These are phyloP conservation scores for Terebella lapidaria DNA, from an alignment of 2,888 invertebrate species.

Conservation along the genomic window DNA sequence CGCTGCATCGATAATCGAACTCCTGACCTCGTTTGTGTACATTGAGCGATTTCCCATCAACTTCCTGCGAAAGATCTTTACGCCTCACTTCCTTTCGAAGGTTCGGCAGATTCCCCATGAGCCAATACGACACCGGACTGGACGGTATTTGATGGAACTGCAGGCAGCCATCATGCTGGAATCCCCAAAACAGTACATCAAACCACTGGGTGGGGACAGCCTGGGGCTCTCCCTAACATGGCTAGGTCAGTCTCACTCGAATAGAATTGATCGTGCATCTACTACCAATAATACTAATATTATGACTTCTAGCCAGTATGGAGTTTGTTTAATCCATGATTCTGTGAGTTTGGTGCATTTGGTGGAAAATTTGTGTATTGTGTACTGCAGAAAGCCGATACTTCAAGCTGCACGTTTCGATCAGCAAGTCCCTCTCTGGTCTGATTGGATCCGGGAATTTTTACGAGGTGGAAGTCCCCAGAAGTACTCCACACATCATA, in stretches of 20 bases:
- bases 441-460: conserved; percentile 19
- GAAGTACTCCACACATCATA: conserved; percentile 25
- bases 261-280: too few species aligned
- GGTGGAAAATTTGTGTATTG: too few species aligned
- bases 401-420: conserved; percentile 30
- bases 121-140: conserved; percentile 43
- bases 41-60: conserved; percentile 62
- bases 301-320: too few species aligned
- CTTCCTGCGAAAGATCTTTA: conserved; percentile 62
- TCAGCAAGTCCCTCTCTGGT: conserved; percentile 15
- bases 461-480: conserved; percentile 10
- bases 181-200: conserved; percentile 31
- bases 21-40: conserved; percentile 65
- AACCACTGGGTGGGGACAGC: conserved; percentile 10
- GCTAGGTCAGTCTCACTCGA: conserved; percentile 20
- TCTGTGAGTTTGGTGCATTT: too few species aligned
- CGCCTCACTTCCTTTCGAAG: conserved; percentile 61
- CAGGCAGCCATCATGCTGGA: conserved; percentile 66
- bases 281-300: too few species aligned
- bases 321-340: too few species aligned
- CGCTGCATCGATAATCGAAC: conserved; percentile 60
- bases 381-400: conserved; percentile 23
- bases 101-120: conserved; percentile 41
- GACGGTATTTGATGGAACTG: conserved; percentile 60
- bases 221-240: conserved; percentile 19